These are phyloP conservation scores for Harmothoe impar DNA, from an alignment of 2,888 invertebrate genomes.

Conservation along the genomic window DNA sequence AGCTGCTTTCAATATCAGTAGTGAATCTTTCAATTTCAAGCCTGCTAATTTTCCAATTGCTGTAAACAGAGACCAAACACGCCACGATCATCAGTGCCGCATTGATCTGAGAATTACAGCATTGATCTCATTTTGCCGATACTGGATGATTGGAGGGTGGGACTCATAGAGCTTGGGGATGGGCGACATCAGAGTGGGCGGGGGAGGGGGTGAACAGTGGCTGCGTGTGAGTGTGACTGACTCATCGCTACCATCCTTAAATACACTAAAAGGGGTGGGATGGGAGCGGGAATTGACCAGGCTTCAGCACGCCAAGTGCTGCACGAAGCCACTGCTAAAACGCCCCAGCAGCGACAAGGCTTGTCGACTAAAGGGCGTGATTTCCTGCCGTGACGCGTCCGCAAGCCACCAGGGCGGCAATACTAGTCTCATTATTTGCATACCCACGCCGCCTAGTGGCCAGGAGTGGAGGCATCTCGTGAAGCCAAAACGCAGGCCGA, in stretches of 20 bases:
- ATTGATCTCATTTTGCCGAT: conserved; percentile 14
- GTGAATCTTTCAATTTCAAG: too few species aligned
- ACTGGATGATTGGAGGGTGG: background rate
- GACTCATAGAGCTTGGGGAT: too few species aligned
- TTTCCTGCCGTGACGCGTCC: background rate
- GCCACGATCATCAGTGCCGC: background rate
- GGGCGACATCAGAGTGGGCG: too few species aligned
- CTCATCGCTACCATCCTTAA: conserved; percentile 4
- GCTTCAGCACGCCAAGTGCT: background rate
- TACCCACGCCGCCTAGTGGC: background rate
- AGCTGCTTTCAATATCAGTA: too few species aligned
- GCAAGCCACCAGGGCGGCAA: conserved; percentile 9
- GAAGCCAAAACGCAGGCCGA: background rate
- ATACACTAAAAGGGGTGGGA: conserved; percentile 17
- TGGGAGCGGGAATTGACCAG: background rate
- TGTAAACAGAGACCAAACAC: too few species aligned
- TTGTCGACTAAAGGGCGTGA: background rate
- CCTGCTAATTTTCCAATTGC: too few species aligned
- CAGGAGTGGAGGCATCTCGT: conserved; percentile 14
- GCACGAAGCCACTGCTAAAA: conserved; percentile 14
- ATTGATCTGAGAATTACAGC: conserved; percentile 3
- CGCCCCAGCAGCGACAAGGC: conserved; percentile 3
- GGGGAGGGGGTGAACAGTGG: background rate
- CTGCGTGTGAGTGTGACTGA: background rate
- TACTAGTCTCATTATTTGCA: conserved; percentile 11